Percentiles rank a stretch among this genome's conserved stretches.
phyloP scores from a whole-genome alignment of 2,113 vertebrate species.

The Heteronetta atricapilla region DNA sequence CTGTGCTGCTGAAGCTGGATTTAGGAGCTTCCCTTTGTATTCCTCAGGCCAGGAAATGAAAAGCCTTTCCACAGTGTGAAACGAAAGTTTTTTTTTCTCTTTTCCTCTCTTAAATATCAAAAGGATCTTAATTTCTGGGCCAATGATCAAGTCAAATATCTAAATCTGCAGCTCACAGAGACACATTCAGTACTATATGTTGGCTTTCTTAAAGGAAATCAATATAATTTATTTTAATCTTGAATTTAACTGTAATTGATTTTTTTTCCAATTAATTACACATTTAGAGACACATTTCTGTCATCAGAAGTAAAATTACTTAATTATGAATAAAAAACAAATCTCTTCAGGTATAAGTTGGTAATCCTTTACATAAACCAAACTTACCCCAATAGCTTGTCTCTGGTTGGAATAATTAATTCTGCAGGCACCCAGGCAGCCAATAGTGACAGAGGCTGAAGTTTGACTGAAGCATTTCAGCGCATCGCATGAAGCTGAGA shows the following conservation, averaged over 20 bases:
- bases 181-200: neutral
- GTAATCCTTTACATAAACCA: conserved; percentile 10
- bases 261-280: neutral
- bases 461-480: conserved; percentile 1
- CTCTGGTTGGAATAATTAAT: conserved; percentile 16
- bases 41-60: neutral
- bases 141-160: neutral
- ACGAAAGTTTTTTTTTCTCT: neutral
- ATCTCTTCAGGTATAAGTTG: neutral
- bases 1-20: neutral
- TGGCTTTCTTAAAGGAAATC: neutral
- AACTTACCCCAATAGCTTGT: neutral
- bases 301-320: neutral
- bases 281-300: neutral
- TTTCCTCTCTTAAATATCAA: neutral
- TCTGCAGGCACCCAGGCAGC: neutral
- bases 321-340: conserved; percentile 9
- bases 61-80: neutral
- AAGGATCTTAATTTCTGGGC: neutral
- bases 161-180: neutral
- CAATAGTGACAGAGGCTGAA: conserved; percentile 14
- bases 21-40: neutral
- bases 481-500: neutral
- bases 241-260: neutral
- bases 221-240: neutral